Percentiles rank a stretch among this genome's conserved stretches.
phyloP scores from a whole-genome alignment of 2,113 vertebrate species.

The Paedocypris sp. region DNA sequence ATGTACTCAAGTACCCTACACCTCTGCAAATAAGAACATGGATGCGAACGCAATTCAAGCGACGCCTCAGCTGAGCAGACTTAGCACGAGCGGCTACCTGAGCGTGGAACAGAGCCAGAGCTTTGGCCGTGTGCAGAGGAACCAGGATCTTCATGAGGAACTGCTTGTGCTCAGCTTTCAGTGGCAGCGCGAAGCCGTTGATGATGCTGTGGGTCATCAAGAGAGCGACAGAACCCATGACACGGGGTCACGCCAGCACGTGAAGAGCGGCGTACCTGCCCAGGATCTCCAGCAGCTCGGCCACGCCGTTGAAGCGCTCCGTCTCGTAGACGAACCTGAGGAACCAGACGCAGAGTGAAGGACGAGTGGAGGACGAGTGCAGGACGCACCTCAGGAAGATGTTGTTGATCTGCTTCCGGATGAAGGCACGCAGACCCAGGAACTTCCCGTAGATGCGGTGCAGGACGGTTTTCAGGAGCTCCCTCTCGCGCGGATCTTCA shows the following conservation, averaged over 20 bases:
- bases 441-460: slow-evolving; percentile 97
- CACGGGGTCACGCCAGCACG: not conserved
- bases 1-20: no score
- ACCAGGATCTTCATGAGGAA: slow-evolving; percentile 98
- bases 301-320: slow-evolving; percentile 62
- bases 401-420: slow-evolving; percentile 98
- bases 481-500: slow-evolving; percentile 93
- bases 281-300: slow-evolving; percentile 63
- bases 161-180: slow-evolving; percentile 98
- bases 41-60: no score
- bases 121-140: slow-evolving; percentile 92
- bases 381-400: slow-evolving; percentile 85
- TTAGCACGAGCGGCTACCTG: no score
- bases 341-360: no score
- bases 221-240: slow-evolving; percentile 22
- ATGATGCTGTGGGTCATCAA: slow-evolving; percentile 79
- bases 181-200: slow-evolving; percentile 94
- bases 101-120: slow-evolving; percentile 88
- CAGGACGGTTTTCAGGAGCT: slow-evolving; percentile 93
- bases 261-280: slow-evolving; percentile 51
- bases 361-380: no score
- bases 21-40: no score
- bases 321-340: slow-evolving; percentile 65
- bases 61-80: no score
- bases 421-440: slow-evolving; percentile 90